Conservation (phyloP, 2,888 invertebrate species). For the Agrilus cyanescens region DNA sequence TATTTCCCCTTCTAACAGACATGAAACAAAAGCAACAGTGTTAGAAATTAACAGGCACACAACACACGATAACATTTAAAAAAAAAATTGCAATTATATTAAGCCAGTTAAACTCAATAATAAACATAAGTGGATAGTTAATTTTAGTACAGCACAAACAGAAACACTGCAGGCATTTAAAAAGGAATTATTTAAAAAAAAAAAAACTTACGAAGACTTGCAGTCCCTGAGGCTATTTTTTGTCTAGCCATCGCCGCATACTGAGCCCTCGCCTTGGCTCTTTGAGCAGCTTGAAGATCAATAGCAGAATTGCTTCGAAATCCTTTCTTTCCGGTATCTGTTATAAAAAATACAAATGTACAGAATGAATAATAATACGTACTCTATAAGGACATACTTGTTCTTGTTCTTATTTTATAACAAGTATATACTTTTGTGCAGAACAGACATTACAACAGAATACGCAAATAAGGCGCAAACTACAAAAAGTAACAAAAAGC, state of each 20-base stretch:
- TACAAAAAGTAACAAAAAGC: no score
- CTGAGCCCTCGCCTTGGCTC: conserved; percentile 72
- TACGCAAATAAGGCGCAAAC: no score
- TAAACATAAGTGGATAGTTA: background rate
- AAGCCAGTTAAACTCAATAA: background rate
- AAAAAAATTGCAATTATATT: background rate
- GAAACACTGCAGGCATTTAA: background rate
- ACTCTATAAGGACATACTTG: no score
- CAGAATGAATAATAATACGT: no score
- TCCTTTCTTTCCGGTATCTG: conserved; percentile 35
- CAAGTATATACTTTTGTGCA: no score
- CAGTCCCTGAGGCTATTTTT: conserved; percentile 53
- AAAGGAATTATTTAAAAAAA: background rate
- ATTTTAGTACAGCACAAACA: conserved; percentile 1
- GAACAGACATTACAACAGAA: no score
- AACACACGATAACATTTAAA: background rate
- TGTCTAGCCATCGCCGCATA: conserved; percentile 71
- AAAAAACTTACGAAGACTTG: conserved; percentile 59
- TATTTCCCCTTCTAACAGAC: conserved; percentile 47
- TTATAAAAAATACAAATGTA: conserved; percentile 8
- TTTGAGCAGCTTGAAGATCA: conserved; percentile 82
- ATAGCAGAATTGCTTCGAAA: conserved; percentile 86
- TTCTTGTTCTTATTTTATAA: no score
- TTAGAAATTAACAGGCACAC: conserved; percentile 7
- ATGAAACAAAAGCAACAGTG: conserved; percentile 29